Percentiles rank a stretch among this genome's conserved stretches.
These are phyloP conservation scores for Sebastes trivittatus DNA, from an alignment of 2,797 vertebrate species.

Conservation along the genomic window DNA sequence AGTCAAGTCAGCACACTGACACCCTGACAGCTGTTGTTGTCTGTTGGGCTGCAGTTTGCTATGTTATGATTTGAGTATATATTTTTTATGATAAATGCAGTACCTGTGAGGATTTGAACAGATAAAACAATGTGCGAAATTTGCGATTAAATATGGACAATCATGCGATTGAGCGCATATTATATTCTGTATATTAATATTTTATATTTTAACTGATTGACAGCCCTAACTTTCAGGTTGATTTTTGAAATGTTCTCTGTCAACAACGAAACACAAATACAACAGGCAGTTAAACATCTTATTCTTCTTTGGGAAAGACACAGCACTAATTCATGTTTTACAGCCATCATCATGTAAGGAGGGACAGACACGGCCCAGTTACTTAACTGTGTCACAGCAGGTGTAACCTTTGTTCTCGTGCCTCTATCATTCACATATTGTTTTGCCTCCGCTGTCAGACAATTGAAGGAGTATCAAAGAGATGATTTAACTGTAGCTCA, in stretches of 20 bases:
- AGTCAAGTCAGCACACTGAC: too few species aligned
- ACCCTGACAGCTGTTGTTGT: too few species aligned
- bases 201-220: too few species aligned
- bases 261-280: not conserved
- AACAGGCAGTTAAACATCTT: not conserved
- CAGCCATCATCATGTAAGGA: not conserved
- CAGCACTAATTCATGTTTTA: not conserved
- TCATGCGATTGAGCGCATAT: too few species aligned
- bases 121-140: too few species aligned
- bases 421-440: not conserved
- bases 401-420: not conserved
- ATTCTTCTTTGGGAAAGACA: not conserved
- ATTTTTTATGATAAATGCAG: too few species aligned
- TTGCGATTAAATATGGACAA: too few species aligned
- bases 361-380: not conserved
- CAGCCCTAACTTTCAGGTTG: not conserved
- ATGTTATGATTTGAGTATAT: too few species aligned
- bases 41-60: too few species aligned
- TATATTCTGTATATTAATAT: too few species aligned
- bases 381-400: not conserved
- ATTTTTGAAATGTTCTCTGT: not conserved
- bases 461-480: conserved; percentile 3
- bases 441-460: conserved; percentile 1
- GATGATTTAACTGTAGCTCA: not conserved
- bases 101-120: too few species aligned